These are phyloP conservation scores for Lordiphosa fenestrarum DNA, from an alignment of 2,888 invertebrate genomes.

Conservation along the genomic window DNA sequence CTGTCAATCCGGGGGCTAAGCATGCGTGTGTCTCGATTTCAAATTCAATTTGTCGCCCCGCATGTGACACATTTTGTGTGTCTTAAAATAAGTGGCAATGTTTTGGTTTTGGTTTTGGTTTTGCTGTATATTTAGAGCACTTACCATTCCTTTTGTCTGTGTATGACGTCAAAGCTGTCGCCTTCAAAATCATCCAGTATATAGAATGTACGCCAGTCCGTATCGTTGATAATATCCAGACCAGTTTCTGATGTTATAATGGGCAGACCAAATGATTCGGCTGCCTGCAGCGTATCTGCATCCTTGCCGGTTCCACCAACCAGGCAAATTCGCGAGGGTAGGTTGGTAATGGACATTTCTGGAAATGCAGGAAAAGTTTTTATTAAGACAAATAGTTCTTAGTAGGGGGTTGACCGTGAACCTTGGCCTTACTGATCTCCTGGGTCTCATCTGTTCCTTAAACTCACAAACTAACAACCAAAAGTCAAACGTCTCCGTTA, in stretches of 20 bases:
- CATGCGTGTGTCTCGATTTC: constrained; percentile 65
- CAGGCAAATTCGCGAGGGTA: constrained; percentile 83
- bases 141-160: constrained; percentile 84
- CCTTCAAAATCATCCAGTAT: constrained; percentile 87
- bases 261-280: constrained; percentile 84
- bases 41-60: constrained; percentile 52
- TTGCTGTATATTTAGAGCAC: constrained; percentile 40
- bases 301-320: constrained; percentile 83
- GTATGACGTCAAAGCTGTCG: constrained; percentile 84
- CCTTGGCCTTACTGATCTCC: too few relatives aligned
- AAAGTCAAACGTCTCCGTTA: too few relatives aligned
- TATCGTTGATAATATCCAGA: constrained; percentile 83
- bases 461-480: too few relatives aligned
- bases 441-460: too few relatives aligned
- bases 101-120: not conserved
- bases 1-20: constrained; percentile 55
- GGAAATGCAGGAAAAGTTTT: not conserved
- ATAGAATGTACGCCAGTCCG: constrained; percentile 84
- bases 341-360: constrained; percentile 78
- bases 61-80: constrained; percentile 33
- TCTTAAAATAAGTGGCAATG: constrained; percentile 26
- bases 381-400: too few relatives aligned
- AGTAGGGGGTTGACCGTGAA: too few relatives aligned
- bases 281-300: constrained; percentile 82
- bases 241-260: constrained; percentile 84